phyloP scores from a whole-genome alignment of 2,113 vertebrate genomes.

The Sisor rabdophorus region DNA sequence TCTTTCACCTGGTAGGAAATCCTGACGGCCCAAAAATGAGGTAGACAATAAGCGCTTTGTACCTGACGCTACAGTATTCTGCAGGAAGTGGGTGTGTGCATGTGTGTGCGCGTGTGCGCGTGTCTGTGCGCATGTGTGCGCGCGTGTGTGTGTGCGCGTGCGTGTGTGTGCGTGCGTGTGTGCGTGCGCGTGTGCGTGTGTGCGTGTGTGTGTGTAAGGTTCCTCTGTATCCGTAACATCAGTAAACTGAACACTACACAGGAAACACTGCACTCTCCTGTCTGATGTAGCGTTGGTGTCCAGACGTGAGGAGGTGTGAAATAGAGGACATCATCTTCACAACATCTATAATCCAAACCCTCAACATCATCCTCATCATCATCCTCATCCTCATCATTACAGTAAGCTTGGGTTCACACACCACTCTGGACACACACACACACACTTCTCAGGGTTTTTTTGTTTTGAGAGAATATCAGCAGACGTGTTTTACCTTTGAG shows the following conservation, averaged over 20 bases:
- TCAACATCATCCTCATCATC: too few species aligned
- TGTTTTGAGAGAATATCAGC: background rate
- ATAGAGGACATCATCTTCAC: too few species aligned
- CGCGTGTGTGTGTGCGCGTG: background rate
- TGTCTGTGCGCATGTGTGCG: too few species aligned
- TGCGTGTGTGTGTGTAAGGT: conserved; percentile 24
- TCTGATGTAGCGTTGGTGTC: too few species aligned
- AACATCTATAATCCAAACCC: too few species aligned
- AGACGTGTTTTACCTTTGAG: conserved; percentile 81
- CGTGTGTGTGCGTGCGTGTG: conserved; percentile 15
- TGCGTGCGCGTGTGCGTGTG: background rate
- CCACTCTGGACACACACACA: too few species aligned
- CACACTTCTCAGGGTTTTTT: too few species aligned
- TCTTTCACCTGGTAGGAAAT: conserved; percentile 20
- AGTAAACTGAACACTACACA: conserved; percentile 32
- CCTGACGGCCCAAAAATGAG: background rate
- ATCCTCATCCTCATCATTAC: too few species aligned
- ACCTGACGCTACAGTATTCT: conserved; percentile 6
- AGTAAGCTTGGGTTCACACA: too few species aligned
- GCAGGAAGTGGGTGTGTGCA: conserved; percentile 20
- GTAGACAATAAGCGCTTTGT: conserved; percentile 35
- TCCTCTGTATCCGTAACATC: conserved; percentile 42
- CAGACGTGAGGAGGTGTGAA: too few species aligned
- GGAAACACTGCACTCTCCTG: conserved; percentile 26
- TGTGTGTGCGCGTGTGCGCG: background rate